Conservation (phyloP, 2,113 vertebrate genomes). For the Hemiscyllium ocellatum region DNA sequence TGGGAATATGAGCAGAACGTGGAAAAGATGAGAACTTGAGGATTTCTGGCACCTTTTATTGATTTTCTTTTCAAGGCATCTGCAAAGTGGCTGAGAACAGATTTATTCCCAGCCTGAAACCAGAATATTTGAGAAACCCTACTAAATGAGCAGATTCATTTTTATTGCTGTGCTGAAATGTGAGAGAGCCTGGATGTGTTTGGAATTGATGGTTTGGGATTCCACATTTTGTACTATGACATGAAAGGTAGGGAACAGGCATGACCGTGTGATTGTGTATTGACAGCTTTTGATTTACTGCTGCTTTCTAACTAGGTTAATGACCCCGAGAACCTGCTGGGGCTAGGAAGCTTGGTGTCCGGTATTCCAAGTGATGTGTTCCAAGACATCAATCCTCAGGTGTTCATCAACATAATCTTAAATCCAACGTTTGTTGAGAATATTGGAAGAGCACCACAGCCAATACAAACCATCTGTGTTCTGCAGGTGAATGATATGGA, state of each 20-base stretch:
- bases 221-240: too few species aligned
- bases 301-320: conserved; percentile 34
- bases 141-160: background rate
- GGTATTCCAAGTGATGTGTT: conserved; percentile 32
- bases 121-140: background rate
- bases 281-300: background rate
- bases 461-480: conserved; percentile 38
- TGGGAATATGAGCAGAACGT: too few species aligned
- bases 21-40: too few species aligned
- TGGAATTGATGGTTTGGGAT: background rate
- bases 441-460: conserved; percentile 16
- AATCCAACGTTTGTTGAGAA: conserved; percentile 28
- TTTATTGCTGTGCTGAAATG: background rate
- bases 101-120: background rate
- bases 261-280: background rate
- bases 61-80: background rate
- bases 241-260: background rate
- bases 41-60: too few species aligned
- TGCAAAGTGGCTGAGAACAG: background rate
- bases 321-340: background rate
- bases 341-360: conserved; percentile 36
- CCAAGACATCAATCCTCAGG: background rate
- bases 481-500: conserved; percentile 29
- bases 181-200: background rate
- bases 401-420: conserved; percentile 15